Percentiles rank a stretch among this genome's conserved stretches.
Conservation (phyloP, 2,888 invertebrate genomes). For the Tanytarsus gracilentus region DNA sequence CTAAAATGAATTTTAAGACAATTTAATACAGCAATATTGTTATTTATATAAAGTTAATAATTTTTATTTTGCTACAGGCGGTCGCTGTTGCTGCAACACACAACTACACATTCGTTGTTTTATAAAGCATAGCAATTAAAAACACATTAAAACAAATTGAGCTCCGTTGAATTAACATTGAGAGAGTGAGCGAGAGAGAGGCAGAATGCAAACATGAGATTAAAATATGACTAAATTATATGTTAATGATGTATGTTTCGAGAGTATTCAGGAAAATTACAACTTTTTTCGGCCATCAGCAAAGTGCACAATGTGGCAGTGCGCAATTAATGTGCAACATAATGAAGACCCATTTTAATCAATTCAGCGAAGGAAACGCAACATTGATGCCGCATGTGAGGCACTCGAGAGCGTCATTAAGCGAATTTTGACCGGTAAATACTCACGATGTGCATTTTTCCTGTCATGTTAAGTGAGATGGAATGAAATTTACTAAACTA, state of each 20-base stretch:
- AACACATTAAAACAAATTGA: conserved; percentile 29
- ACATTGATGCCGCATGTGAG: too few relatives aligned
- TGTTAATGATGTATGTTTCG: conserved; percentile 18
- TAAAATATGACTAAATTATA: conserved; percentile 28
- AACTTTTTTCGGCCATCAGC: background rate
- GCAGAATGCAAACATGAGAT: conserved; percentile 27
- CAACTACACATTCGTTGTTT: background rate
- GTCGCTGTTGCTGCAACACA: background rate
- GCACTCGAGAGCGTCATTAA: too few relatives aligned
- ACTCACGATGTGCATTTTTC: too few relatives aligned
- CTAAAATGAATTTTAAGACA: background rate
- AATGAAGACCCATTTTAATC: too few relatives aligned
- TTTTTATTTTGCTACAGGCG: conserved; percentile 4
- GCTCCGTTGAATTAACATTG: conserved; percentile 26
- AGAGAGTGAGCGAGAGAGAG: background rate
- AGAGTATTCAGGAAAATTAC: background rate
- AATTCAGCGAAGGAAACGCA: too few relatives aligned
- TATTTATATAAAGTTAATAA: conserved; percentile 28
- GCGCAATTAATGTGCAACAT: too few relatives aligned
- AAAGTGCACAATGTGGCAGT: too few relatives aligned
- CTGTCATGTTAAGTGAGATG: too few relatives aligned
- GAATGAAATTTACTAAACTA: too few relatives aligned
- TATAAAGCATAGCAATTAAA: conserved; percentile 18
- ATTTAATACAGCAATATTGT: conserved; percentile 10
- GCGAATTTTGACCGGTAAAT: too few relatives aligned